Conservation (phyloP, 2,888 invertebrate genomes). For the Drosophila cognata region DNA sequence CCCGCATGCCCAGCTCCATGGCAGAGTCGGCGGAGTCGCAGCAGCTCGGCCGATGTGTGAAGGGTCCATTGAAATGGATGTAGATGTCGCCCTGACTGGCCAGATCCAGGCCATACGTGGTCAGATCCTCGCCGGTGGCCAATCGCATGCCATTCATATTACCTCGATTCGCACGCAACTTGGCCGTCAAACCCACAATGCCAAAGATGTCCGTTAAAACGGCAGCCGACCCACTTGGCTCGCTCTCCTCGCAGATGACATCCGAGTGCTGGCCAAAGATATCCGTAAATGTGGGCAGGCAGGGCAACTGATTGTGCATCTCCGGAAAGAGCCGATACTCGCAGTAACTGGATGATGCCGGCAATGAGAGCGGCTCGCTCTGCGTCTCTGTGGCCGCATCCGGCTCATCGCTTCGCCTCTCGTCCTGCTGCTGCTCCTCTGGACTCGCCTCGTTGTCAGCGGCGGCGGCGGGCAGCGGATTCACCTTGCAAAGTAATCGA, state of each 20-base stretch:
- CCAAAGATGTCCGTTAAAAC: constrained; percentile 49
- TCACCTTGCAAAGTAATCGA: constrained; percentile 62
- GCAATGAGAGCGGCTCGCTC: too few species aligned
- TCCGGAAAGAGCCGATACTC: constrained; percentile 66
- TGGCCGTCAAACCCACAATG: constrained; percentile 36
- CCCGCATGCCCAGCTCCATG: constrained; percentile 70
- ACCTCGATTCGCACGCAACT: constrained; percentile 31
- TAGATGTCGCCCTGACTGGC: constrained; percentile 67
- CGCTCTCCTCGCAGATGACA: constrained; percentile 26
- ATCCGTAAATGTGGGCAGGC: constrained; percentile 62
- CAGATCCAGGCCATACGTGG: constrained; percentile 61
- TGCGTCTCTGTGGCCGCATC: background rate
- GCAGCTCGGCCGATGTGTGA: constrained; percentile 56
- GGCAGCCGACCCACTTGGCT: background rate
- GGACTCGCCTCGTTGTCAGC: constrained; percentile 42
- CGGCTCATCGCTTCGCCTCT: constrained; percentile 32
- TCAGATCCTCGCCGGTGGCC: constrained; percentile 62
- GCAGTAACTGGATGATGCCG: constrained; percentile 15
- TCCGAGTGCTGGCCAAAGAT: constrained; percentile 58
- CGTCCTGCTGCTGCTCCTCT: constrained; percentile 14
- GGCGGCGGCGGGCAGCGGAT: constrained; percentile 27
- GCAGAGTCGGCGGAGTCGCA: constrained; percentile 52
- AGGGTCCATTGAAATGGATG: constrained; percentile 70
- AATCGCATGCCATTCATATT: constrained; percentile 27
- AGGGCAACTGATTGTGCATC: constrained; percentile 44